Conservation (phyloP, 2,888 invertebrate genomes). For the Calephelis perditalis region DNA sequence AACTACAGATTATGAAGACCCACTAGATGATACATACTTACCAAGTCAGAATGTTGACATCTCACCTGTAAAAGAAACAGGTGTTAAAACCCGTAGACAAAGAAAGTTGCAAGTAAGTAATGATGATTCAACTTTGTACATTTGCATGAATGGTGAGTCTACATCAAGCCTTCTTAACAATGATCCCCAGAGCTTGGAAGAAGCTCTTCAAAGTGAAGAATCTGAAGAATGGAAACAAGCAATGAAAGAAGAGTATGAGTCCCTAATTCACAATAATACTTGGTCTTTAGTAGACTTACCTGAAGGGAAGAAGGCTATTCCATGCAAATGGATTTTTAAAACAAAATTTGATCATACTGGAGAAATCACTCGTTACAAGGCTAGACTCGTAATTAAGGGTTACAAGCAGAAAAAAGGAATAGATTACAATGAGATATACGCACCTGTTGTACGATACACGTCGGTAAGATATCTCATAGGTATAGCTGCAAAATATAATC, state of each 20-base stretch:
- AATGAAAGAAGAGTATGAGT: conserved; percentile 19
- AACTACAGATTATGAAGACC: not conserved
- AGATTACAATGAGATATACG: conserved; percentile 24
- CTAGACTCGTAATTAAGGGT: conserved; percentile 26
- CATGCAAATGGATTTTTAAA: conserved; percentile 31
- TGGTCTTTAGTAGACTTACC: conserved; percentile 22
- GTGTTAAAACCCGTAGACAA: not conserved
- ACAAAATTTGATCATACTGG: conserved; percentile 26
- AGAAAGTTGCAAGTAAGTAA: conserved; percentile 2
- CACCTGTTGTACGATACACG: conserved; percentile 24
- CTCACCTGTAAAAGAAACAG: not conserved
- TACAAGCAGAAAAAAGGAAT: conserved; percentile 22
- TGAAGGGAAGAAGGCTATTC: conserved; percentile 24
- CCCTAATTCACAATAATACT: conserved; percentile 18
- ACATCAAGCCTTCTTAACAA: conserved; percentile 15
- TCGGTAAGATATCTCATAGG: conserved; percentile 25
- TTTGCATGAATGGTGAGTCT: conserved; percentile 11
- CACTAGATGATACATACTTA: conserved; percentile 2
- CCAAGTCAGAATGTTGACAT: not conserved
- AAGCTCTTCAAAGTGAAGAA: conserved; percentile 23
- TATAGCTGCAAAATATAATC: conserved; percentile 24
- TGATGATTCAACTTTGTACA: not conserved
- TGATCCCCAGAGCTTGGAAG: conserved; percentile 12
- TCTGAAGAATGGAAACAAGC: conserved; percentile 24
- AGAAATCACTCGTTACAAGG: conserved; percentile 26